These are phyloP conservation scores for Cabera pusaria DNA, from an alignment of 2,888 invertebrate species.

Conservation along the genomic window DNA sequence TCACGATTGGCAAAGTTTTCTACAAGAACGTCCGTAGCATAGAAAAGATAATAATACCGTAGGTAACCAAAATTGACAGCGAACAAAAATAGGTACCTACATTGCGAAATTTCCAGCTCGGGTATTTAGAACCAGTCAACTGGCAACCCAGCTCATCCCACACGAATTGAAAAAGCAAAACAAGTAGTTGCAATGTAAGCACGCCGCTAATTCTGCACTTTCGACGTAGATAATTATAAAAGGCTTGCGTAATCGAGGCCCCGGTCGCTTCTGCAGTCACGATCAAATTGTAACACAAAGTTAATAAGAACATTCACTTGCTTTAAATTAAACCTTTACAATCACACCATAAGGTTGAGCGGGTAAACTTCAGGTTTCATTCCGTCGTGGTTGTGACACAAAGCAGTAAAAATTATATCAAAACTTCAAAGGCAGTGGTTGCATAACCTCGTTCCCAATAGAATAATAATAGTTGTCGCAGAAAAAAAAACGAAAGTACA, in stretches of 20 bases:
- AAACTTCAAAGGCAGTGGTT: slow-evolving; percentile 74
- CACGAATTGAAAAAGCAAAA: slow-evolving; percentile 24
- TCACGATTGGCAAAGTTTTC: too few relatives aligned
- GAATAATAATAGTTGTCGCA: slow-evolving; percentile 78
- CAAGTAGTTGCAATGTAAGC: slow-evolving; percentile 30
- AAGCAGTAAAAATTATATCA: slow-evolving; percentile 80
- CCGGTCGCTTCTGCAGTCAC: slow-evolving; percentile 77
- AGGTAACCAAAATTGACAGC: too few relatives aligned
- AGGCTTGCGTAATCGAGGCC: slow-evolving; percentile 66
- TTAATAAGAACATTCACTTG: slow-evolving; percentile 26
- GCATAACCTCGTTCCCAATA: slow-evolving; percentile 79
- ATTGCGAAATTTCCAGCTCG: too few relatives aligned
- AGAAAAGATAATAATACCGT: too few relatives aligned
- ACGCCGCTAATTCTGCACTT: slow-evolving; percentile 72
- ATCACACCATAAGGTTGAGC: slow-evolving; percentile 25
- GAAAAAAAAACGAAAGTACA: slow-evolving; percentile 77
- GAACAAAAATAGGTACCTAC: too few relatives aligned
- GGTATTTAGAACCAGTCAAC: slow-evolving; percentile 1
- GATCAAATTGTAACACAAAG: slow-evolving; percentile 54
- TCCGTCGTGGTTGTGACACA: slow-evolving; percentile 46
- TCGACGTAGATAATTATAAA: slow-evolving; percentile 76
- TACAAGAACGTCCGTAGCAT: too few relatives aligned
- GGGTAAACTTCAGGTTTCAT: slow-evolving; percentile 19
- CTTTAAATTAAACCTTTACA: slow-evolving; percentile 31
- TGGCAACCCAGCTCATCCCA: slow-evolving; percentile 15